phyloP scores from a whole-genome alignment of 2,797 vertebrate species.

The Oophaga sylvatica region DNA sequence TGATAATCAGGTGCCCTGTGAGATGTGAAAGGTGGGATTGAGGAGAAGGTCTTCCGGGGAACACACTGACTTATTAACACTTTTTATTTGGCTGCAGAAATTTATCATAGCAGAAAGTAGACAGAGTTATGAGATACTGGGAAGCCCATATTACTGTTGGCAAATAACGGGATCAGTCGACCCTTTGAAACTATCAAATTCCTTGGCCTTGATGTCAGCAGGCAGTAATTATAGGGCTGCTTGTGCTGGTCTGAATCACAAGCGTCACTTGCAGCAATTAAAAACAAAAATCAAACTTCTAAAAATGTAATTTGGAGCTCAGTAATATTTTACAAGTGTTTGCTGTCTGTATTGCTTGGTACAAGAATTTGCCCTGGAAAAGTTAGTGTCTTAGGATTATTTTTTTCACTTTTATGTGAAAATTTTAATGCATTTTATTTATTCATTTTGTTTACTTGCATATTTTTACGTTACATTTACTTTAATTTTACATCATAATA shows the following conservation, averaged over 20 bases:
- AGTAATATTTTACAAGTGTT: slow-evolving; percentile 1
- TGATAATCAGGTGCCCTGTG: not conserved
- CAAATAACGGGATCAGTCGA: not conserved
- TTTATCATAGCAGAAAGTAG: too few species aligned
- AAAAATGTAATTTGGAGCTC: not conserved
- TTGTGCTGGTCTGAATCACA: not conserved
- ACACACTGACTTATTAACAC: not conserved
- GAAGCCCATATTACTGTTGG: not conserved
- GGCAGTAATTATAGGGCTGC: not conserved
- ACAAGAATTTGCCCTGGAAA: not conserved
- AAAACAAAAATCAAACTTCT: not conserved
- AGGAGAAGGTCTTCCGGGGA: not conserved
- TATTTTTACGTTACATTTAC: too few species aligned
- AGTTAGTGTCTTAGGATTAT: not conserved
- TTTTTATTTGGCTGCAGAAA: not conserved
- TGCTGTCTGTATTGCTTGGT: not conserved
- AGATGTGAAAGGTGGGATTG: slow-evolving; percentile 42
- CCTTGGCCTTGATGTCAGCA: not conserved
- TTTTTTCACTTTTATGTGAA: not conserved
- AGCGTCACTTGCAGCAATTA: not conserved
- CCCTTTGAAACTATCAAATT: not conserved
- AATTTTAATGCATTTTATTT: not conserved
- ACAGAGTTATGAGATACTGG: not conserved
- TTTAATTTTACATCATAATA: too few species aligned
- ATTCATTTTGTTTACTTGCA: too few species aligned